phyloP scores from a whole-genome alignment of 2,797 vertebrate genomes.

The Sebastes steindachneri region DNA sequence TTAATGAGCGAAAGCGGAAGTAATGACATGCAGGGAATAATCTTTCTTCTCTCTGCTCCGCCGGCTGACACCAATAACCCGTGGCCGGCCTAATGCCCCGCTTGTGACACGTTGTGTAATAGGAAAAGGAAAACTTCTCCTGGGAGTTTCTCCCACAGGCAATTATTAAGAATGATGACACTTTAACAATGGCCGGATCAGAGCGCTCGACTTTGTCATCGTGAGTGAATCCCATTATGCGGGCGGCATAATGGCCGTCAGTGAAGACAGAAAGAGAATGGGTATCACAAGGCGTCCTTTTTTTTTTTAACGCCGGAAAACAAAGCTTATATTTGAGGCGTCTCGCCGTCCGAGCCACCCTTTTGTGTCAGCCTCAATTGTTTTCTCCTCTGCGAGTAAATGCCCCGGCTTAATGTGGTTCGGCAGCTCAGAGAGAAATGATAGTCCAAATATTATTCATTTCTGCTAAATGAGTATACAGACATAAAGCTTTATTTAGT shows the following conservation, averaged over 20 bases:
- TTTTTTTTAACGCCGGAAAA: conserved; percentile 34
- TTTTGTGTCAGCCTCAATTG: conserved; percentile 68
- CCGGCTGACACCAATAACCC: conserved; percentile 58
- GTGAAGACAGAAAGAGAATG: conserved; percentile 44
- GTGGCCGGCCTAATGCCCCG: conserved; percentile 27
- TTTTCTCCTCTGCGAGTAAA: conserved; percentile 66
- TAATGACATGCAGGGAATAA: conserved; percentile 46
- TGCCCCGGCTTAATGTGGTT: conserved; percentile 55
- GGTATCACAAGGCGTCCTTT: conserved; percentile 65
- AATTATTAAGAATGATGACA: conserved; percentile 73
- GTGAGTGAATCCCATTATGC: conserved; percentile 65
- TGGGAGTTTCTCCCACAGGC: conserved; percentile 40
- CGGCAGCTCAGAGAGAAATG: conserved; percentile 13
- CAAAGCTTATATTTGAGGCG: conserved; percentile 68
- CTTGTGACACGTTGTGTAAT: conserved; percentile 32
- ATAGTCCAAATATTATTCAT: conserved; percentile 13
- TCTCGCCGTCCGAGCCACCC: conserved; percentile 41
- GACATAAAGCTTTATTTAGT: conserved; percentile 56
- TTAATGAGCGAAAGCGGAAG: conserved; percentile 63
- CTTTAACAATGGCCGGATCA: conserved; percentile 63
- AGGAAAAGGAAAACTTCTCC: conserved; percentile 44
- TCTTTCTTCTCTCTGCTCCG: conserved; percentile 37
- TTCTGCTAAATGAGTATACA: conserved; percentile 31
- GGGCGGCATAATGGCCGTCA: conserved; percentile 60
- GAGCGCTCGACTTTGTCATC: conserved; percentile 64